Percentiles rank a stretch among this genome's conserved stretches.
Conservation (phyloP, 2,888 invertebrate genomes). For the Napeogenes sylphis region DNA sequence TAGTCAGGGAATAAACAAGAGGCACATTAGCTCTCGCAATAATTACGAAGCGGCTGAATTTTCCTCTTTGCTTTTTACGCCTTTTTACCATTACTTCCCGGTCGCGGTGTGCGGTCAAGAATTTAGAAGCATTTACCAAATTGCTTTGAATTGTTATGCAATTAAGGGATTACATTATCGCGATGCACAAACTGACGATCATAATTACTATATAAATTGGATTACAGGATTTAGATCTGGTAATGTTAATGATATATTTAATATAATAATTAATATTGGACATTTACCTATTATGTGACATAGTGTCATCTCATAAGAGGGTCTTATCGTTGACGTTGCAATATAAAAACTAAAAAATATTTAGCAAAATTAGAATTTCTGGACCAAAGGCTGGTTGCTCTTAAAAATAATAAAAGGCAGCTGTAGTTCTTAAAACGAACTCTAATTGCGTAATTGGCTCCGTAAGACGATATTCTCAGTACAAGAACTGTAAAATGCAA, state of each 20-base stretch:
- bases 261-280: no score
- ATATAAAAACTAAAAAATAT: slow-evolving; percentile 27
- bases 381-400: slow-evolving; percentile 59
- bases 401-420: slow-evolving; percentile 60
- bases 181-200: slow-evolving; percentile 15
- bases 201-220: slow-evolving; percentile 6
- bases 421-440: slow-evolving; percentile 51
- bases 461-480: slow-evolving; percentile 51
- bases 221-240: background rate
- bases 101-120: slow-evolving; percentile 62
- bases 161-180: slow-evolving; percentile 41
- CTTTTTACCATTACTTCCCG: slow-evolving; percentile 51
- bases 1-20: slow-evolving; percentile 75
- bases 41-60: slow-evolving; percentile 63
- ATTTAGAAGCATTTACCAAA: slow-evolving; percentile 71
- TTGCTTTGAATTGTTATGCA: slow-evolving; percentile 58
- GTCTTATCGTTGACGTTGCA: no score
- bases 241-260: no score
- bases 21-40: slow-evolving; percentile 74
- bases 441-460: slow-evolving; percentile 63
- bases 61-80: slow-evolving; percentile 37
- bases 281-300: no score
- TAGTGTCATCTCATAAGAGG: no score
- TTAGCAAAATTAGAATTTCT: slow-evolving; percentile 50
- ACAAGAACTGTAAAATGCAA: slow-evolving; percentile 50